Base-by-base conservation (phyloP, 23 tunicate species). In the Trididemnum clinides region DNA sequence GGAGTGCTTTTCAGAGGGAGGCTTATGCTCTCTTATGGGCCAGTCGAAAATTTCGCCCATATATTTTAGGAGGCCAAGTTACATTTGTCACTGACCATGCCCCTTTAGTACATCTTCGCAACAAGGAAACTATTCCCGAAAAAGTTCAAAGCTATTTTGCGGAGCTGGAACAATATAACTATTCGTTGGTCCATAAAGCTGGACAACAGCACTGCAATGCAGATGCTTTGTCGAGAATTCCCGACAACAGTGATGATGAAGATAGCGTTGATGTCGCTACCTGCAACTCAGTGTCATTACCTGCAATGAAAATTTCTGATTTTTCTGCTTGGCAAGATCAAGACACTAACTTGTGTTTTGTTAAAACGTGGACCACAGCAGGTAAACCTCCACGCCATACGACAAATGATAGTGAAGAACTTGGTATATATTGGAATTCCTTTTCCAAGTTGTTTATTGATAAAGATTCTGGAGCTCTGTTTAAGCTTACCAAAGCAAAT, bases 21-120 rank as follows among this genome's bases (percentile, higher is more conserved):
- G 64, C 33, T 22, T 51, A 59, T 0, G 82, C 72, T 15, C 33
- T 82, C 0, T 31, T 82, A 30, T 62, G 28, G 32, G 63, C 64
- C 28, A 33, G 58, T 1, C 74, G 78, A 39, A 33, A 58, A 22
- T 76, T 72, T 34, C 2, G 75, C 27, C 64, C 77, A n/a, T 81
- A 81, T 30, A 32, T 81, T 15, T 4, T 75, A 18, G 89, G 89
- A 1, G 29, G 82, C 28, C 33, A 71, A 20, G 51, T 76, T 57
- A 31, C 39, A 12, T 27, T 85, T 4, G 29, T 81, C 0, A 72
- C 82, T 0, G 89, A 85, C 57, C 89, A 85, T 34, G 82, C 89
- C 0, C 28, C 89, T 23, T 82, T 73, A 0, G 27, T 21, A 15
- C 22, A 62, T 4, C 27, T 21, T 12, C 4, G 69, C 23, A 62